Conservation (phyloP, 2,888 invertebrate genomes). For the Cantharis flavilabris region DNA sequence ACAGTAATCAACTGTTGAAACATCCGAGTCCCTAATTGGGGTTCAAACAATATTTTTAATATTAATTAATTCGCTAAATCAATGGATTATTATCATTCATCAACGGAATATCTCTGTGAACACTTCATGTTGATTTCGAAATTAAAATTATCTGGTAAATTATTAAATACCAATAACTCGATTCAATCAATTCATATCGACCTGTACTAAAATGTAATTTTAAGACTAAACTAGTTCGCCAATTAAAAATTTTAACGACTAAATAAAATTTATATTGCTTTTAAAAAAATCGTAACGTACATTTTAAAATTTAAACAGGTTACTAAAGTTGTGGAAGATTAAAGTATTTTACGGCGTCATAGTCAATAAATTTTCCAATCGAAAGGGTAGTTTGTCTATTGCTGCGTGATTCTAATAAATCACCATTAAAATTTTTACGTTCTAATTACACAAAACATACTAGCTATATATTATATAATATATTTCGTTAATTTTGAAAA, state of each 20-base stretch:
- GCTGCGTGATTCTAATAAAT: not conserved
- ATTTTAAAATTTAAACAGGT: not conserved
- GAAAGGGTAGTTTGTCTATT: not conserved
- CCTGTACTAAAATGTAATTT: not conserved
- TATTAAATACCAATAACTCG: not conserved
- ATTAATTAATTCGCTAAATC: not conserved
- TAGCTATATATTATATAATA: no score
- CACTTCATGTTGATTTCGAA: not conserved
- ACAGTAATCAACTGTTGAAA: no score
- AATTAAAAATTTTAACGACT: not conserved
- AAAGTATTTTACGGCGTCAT: not conserved
- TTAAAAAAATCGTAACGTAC: not conserved
- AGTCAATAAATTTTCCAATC: not conserved
- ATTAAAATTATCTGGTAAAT: not conserved
- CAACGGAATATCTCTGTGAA: no score
- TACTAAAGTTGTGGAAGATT: not conserved
- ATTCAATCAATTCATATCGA: not conserved
- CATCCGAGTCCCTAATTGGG: not conserved
- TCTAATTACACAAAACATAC: not conserved
- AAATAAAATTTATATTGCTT: not conserved
- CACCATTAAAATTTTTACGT: not conserved
- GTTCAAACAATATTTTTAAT: not conserved
- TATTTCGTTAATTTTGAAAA: not conserved
- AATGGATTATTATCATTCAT: not conserved
- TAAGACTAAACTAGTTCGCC: not conserved